Evolutionary conservation across 2,113 vertebrate species (phyloP).

Genomic region (Benthochromis sp.): DNA sequence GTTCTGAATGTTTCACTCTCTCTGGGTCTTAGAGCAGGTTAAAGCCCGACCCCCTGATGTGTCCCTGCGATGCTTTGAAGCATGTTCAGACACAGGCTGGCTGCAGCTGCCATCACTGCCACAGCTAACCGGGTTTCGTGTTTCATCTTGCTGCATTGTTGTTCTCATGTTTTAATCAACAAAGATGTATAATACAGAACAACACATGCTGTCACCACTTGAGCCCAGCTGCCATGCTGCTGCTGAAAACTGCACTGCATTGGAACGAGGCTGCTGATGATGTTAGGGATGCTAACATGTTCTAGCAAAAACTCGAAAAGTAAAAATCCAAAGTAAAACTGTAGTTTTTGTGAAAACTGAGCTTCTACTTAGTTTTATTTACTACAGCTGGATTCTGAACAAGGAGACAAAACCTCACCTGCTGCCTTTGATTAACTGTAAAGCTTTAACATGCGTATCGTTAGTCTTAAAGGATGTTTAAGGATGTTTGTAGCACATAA

Average conservation of each 20-base stretch:
- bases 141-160: background rate
- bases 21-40: background rate
- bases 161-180: background rate
- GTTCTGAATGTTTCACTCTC: background rate
- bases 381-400: background rate
- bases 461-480: background rate
- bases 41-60: accelerated
- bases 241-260: background rate
- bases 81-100: background rate
- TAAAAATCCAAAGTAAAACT: background rate
- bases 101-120: background rate
- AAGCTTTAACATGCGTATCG: background rate
- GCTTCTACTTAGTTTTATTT: background rate
- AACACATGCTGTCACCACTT: background rate
- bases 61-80: background rate
- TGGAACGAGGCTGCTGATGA: background rate
- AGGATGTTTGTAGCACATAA: background rate
- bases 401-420: background rate
- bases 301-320: background rate
- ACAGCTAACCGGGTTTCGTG: background rate
- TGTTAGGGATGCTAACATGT: background rate
- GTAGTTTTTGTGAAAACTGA: background rate
- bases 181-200: background rate
- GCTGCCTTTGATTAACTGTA: background rate
- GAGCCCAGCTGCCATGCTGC: background rate